Percentiles rank a stretch among this genome's conserved stretches.
phyloP scores from a whole-genome alignment of 2,797 vertebrate genomes.

The Carcharodon carcharias region DNA sequence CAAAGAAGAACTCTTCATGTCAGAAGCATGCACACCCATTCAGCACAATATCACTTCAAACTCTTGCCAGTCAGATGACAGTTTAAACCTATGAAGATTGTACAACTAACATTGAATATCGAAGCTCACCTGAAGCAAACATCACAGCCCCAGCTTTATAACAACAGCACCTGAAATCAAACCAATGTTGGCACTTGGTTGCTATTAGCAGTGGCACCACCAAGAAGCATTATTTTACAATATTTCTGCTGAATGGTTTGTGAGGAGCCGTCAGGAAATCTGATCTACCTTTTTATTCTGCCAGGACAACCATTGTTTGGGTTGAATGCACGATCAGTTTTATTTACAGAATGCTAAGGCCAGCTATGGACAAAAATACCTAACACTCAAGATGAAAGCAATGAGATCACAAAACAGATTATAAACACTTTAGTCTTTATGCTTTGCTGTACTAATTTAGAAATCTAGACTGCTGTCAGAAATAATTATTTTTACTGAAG shows the following conservation, averaged over 20 bases:
- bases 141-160: constrained; percentile 34
- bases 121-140: not conserved
- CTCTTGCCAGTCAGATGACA: not conserved
- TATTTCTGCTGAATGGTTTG: constrained; percentile 27
- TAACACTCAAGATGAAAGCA: not conserved
- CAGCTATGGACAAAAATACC: not conserved
- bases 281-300: constrained; percentile 23
- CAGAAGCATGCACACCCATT: not conserved
- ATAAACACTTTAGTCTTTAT: not conserved
- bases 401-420: not conserved
- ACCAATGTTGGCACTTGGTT: constrained; percentile 36
- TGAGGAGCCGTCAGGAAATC: constrained; percentile 22
- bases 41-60: not conserved
- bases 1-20: not conserved
- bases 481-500: not conserved
- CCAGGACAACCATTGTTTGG: constrained; percentile 33
- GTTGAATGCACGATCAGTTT: not conserved
- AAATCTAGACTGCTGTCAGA: not conserved
- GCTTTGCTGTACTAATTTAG: not conserved
- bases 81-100: not conserved
- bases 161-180: constrained; percentile 25
- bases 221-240: constrained; percentile 38
- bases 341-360: constrained; percentile 34
- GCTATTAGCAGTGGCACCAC: constrained; percentile 37
- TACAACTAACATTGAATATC: not conserved